Percentiles rank a stretch among this genome's conserved stretches.
phyloP scores from a whole-genome alignment of 2,113 vertebrate genomes.

The Sarotherodon lohbergeri region DNA sequence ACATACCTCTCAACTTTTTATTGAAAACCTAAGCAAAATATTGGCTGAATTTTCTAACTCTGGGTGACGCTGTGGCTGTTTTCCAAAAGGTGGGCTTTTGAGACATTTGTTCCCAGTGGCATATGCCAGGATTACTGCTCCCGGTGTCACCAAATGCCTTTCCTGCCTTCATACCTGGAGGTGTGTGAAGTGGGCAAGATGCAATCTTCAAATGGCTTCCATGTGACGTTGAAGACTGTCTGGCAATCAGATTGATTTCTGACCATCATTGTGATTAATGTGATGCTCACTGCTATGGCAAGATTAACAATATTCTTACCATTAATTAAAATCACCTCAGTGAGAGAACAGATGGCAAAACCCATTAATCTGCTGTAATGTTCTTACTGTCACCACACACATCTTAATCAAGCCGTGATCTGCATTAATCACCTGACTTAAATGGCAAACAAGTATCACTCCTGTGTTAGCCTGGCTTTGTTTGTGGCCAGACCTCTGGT shows the following conservation, averaged over 20 bases:
- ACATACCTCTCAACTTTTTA: not conserved
- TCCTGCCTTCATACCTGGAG: conserved; percentile 37
- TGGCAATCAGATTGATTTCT: conserved; percentile 33
- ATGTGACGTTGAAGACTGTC: not conserved
- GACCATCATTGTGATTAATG: conserved; percentile 12
- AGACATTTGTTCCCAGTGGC: conserved; percentile 66
- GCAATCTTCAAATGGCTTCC: conserved; percentile 2
- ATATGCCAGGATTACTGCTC: conserved; percentile 64
- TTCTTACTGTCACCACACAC: conserved; percentile 69
- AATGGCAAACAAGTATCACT: conserved; percentile 72
- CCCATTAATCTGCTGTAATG: conserved; percentile 64
- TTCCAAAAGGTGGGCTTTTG: conserved; percentile 58
- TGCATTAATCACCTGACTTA: conserved; percentile 72
- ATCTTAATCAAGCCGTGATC: conserved; percentile 74
- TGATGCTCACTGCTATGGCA: conserved; percentile 16
- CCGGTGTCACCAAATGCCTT: conserved; percentile 57
- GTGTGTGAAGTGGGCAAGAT: not conserved
- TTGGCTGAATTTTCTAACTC: not conserved
- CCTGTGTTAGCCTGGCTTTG: conserved; percentile 46
- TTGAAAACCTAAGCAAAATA: not conserved
- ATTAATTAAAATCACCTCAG: conserved; percentile 72
- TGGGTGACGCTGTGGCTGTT: conserved; percentile 18
- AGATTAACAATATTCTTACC: conserved; percentile 56
- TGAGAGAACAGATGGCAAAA: conserved; percentile 69
- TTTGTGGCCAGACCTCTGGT: conserved; percentile 36